Base-by-base conservation (phyloP, 1,140 invertebrate species). In the Goniozus legneri region DNA sequence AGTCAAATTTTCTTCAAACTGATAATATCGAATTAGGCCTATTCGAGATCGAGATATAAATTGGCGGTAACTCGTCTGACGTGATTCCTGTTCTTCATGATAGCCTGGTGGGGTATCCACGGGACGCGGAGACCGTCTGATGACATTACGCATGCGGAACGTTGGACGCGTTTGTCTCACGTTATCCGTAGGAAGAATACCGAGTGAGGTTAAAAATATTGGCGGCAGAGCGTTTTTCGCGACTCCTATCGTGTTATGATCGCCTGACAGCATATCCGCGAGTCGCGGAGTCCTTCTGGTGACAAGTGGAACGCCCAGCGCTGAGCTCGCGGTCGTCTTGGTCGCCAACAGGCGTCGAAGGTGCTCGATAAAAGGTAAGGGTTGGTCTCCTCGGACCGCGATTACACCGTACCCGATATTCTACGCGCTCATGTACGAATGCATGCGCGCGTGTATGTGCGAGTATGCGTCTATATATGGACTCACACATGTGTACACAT, bases 211-310 rank as follows among this genome's bases (percentile, higher is more conserved):
- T 6, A 27, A 6, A 6, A 27, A 27, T 27, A 27, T 27, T 6
- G 4, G 10, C 4, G 4, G 24, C 24, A 10, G 24, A 27, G 8
- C 4, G 31, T 47, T 55, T 41, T 45, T 48, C 40, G 15, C 27
- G 22, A 47, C 60, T 58, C 55, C 46, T 56, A 7, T 10, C 3
- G 3, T 3, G 18, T 27, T 43, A 65, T 73, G 61, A 15, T 50
- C 22, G 37, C 71, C 73, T 68, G 66, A 38, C 71, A 27, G 43
- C 43, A 54, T 65, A 75, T 71, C 62, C 67, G 66, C 62, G 61
- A 51, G 60, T 64, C 64, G 69, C 67, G 66, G 63, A 71, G 66
- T 72, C 69, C 62, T 68, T 60, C 58, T 50, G 62, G 58, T 59
- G 58, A 67, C 62, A 67, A 67, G 61, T 52, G 60, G 52, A 22